Percentiles rank a stretch among this genome's conserved stretches.
phyloP scores from a whole-genome alignment of 2,797 vertebrate genomes.

The Cetoscarus ocellatus region DNA sequence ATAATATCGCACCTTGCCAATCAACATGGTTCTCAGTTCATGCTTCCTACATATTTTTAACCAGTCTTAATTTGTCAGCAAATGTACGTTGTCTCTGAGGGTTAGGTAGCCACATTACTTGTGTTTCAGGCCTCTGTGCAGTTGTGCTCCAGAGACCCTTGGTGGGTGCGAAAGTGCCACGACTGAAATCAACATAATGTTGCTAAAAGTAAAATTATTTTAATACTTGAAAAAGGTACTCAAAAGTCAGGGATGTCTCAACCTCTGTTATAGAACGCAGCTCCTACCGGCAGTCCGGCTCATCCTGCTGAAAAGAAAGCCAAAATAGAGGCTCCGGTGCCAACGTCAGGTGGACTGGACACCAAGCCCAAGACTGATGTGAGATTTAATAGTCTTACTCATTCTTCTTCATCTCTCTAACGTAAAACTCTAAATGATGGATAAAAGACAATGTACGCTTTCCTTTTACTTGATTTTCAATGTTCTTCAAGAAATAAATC shows the following conservation, averaged over 20 bases:
- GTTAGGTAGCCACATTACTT: too few relatives aligned
- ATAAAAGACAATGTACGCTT: neutral
- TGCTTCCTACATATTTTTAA: too few relatives aligned
- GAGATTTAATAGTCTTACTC: conserved; percentile 2
- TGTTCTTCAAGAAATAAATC: too few relatives aligned
- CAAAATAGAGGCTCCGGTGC: conserved; percentile 52
- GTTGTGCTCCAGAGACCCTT: too few relatives aligned
- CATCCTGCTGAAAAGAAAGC: conserved; percentile 77
- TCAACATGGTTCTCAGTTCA: too few relatives aligned
- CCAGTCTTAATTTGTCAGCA: too few relatives aligned
- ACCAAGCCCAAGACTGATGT: conserved; percentile 63
- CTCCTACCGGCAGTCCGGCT: conserved; percentile 42
- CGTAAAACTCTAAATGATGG: neutral
- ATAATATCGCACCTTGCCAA: too few relatives aligned
- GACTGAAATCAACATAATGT: neutral
- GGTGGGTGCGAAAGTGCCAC: too few relatives aligned
- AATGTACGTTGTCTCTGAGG: too few relatives aligned
- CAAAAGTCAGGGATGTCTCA: neutral
- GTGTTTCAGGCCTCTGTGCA: too few relatives aligned
- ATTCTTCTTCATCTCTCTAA: neutral
- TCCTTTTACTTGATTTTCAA: neutral
- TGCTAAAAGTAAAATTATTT: neutral
- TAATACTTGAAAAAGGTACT: too few relatives aligned
- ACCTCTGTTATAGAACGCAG: conserved; percentile 30
- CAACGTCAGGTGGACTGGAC: conserved; percentile 4